Conservation (phyloP, 1,140 invertebrate species). For the Drosophila tsacasi region DNA sequence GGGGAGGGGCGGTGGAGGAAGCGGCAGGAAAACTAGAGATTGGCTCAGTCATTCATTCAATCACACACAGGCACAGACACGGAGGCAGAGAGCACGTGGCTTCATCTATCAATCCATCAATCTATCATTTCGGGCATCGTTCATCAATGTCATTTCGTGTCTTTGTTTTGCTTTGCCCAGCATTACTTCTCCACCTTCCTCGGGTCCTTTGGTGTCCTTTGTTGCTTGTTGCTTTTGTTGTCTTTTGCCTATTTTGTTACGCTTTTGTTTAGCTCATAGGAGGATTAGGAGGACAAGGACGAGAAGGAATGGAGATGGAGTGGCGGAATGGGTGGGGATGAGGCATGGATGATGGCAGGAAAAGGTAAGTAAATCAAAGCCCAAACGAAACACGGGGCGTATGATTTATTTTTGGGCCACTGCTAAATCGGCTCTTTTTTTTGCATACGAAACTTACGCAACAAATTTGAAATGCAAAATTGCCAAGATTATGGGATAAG, state of each 20-base stretch:
- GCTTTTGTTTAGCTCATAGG: constrained; percentile 51
- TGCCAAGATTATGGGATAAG: constrained; percentile 11
- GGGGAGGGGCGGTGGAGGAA: no score
- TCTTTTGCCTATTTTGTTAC: constrained; percentile 42
- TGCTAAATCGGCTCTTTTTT: constrained; percentile 5
- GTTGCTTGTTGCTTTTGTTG: constrained; percentile 42
- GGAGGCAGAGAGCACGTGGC: constrained; percentile 25
- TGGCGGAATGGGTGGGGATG: constrained; percentile 3
- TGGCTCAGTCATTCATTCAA: constrained; percentile 65
- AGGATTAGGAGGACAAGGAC: constrained; percentile 22
- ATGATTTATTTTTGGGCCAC: constrained; percentile 40
- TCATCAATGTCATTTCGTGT: constrained; percentile 76
- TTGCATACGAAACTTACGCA: constrained; percentile 25
- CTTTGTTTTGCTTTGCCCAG: constrained; percentile 43
- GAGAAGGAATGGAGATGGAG: not conserved
- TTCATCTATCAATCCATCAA: constrained; percentile 63
- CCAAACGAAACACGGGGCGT: constrained; percentile 27
- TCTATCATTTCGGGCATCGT: constrained; percentile 74
- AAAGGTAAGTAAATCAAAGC: constrained; percentile 54
- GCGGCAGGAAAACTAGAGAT: constrained; percentile 39
- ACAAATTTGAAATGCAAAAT: constrained; percentile 22
- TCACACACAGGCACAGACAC: constrained; percentile 12
- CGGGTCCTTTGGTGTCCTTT: constrained; percentile 13
- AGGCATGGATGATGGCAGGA: constrained; percentile 23
- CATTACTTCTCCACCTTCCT: constrained; percentile 9